These are phyloP conservation scores for Peromyscus nudipes DNA, from an alignment of 2,797 vertebrate species.

Conservation along the genomic window DNA sequence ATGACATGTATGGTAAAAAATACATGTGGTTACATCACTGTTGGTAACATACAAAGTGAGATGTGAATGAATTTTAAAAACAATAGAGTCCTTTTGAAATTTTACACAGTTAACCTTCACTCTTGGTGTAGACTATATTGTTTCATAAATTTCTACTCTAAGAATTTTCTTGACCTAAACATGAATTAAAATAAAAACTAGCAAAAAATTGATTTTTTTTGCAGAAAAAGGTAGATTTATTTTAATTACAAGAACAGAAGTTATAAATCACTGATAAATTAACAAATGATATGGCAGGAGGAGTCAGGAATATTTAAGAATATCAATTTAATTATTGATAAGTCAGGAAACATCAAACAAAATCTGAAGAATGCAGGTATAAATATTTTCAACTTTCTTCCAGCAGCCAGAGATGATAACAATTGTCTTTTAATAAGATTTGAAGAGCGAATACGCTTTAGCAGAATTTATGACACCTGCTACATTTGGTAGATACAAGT, in stretches of 20 bases:
- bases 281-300: background rate
- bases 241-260: background rate
- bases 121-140: background rate
- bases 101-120: background rate
- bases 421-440: background rate
- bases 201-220: background rate
- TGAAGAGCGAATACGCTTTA: background rate
- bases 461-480: background rate
- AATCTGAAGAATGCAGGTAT: background rate
- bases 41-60: background rate
- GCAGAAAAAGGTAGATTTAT: background rate
- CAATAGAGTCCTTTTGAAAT: constrained; percentile 46
- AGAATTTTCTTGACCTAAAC: background rate
- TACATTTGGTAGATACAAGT: background rate
- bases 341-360: background rate
- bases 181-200: background rate
- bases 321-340: background rate
- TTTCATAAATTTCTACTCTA: background rate
- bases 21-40: background rate
- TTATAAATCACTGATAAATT: background rate
- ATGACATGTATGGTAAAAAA: background rate
- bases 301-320: background rate
- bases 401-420: background rate
- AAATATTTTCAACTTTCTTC: background rate
- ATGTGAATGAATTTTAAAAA: background rate